These are phyloP conservation scores for Sphaeramia orbicularis DNA, from an alignment of 2,797 vertebrate species.

Conservation along the genomic window DNA sequence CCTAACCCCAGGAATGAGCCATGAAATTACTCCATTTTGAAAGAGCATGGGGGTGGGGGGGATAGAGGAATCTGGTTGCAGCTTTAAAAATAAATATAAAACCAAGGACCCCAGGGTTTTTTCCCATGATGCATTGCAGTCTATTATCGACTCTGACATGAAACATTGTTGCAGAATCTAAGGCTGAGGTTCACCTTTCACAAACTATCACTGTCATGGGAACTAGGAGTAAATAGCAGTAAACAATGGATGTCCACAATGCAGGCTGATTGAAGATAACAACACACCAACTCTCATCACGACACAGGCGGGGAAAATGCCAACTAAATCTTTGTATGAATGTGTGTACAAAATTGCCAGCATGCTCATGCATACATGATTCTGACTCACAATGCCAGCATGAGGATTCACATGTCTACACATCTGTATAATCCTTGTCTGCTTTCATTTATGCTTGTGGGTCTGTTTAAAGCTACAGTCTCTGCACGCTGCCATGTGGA, in stretches of 20 bases:
- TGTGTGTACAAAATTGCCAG: conserved; percentile 23
- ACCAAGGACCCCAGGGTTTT: conserved; percentile 43
- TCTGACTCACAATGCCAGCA: conserved; percentile 46
- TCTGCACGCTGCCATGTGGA: conserved; percentile 32
- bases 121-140: conserved; percentile 71
- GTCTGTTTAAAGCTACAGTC: conserved; percentile 37
- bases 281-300: conserved; percentile 48
- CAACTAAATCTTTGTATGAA: conserved; percentile 36
- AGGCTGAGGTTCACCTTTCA: conserved; percentile 69
- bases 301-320: conserved; percentile 27
- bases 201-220: conserved; percentile 65
- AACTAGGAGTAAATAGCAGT: conserved; percentile 35
- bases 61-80: conserved; percentile 46
- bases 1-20: conserved; percentile 76
- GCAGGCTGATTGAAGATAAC: conserved; percentile 43
- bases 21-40: conserved; percentile 83
- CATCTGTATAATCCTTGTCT: conserved; percentile 58
- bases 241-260: conserved; percentile 48
- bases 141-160: conserved; percentile 72
- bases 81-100: conserved; percentile 75
- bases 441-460: conserved; percentile 40
- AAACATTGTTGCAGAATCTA: conserved; percentile 58
- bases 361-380: conserved; percentile 43
- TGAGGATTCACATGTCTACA: conserved; percentile 40
- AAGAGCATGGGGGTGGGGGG: conserved; percentile 25